Percentiles rank a stretch among this genome's conserved stretches.
These are phyloP conservation scores for Melanerpes formicivorus DNA, from an alignment of 2,113 vertebrate species.

Conservation along the genomic window DNA sequence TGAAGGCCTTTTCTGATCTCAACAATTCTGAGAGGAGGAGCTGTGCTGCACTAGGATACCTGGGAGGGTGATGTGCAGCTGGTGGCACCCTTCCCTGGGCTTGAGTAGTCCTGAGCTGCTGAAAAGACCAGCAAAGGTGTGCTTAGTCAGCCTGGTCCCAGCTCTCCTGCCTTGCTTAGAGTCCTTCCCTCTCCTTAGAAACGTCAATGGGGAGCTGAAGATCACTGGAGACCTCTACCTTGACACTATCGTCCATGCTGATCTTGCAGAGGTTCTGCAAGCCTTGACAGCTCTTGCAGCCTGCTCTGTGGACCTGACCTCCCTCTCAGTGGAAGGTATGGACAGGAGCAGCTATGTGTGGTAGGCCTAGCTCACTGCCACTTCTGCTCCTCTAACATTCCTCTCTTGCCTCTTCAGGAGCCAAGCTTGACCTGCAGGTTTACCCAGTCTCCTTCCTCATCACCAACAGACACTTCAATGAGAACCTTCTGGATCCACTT, in stretches of 20 bases:
- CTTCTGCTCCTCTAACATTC: accelerated
- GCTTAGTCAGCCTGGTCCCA: accelerated
- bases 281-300: not conserved
- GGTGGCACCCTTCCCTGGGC: not conserved
- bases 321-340: conserved; percentile 50
- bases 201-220: not conserved
- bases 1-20: not conserved
- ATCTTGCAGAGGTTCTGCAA: not conserved
- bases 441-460: conserved; percentile 38
- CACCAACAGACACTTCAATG: conserved; percentile 17
- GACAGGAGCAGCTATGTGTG: not conserved
- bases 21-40: not conserved
- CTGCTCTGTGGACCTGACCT: not conserved
- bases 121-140: not conserved
- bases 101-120: not conserved
- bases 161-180: not conserved
- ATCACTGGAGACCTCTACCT: conserved; percentile 19
- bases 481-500: not conserved
- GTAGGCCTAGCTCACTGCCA: accelerated
- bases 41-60: not conserved
- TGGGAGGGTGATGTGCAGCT: not conserved
- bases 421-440: not conserved
- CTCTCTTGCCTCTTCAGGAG: not conserved
- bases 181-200: not conserved
- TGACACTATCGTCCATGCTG: not conserved